Evolutionary conservation across 1,140 invertebrate genomes (phyloP), one percentile per base, ranked within the genome.

Genomic region (Ptiloglossa arizonensis): DNA sequence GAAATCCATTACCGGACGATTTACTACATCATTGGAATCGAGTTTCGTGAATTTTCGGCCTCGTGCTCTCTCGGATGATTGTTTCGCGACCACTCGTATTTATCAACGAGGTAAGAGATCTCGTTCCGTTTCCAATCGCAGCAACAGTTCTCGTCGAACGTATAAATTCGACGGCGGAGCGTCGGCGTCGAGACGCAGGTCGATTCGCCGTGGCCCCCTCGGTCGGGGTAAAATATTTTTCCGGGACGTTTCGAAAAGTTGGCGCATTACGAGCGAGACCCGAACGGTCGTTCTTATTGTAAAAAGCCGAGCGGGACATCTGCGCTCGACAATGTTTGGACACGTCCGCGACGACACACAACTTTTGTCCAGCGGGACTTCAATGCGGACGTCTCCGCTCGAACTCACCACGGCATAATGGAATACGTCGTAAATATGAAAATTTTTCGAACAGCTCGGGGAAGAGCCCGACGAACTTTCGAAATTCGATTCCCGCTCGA

Each of bases 251-350:
- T 75, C 29, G 44, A 71, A 83, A 87, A 87, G 79, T 87, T 87
- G 50, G 52, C 52, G 69, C 68, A 73, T 64, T 68, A 71, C 82
- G 62, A 11, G 2, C 46, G 66, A n/a, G n/a, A 15, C 67, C 50
- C 66, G 66, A 79, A 81, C 76, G 64, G 59, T 77, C 77, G 66
- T 60, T 63, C 70, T 76, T 73, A 48, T 81, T 59, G 82, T 85
- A 85, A 84, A 84, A 84, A 84, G 60, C 69, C 46, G 66, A 69
- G 60, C 57, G 74, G 76, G 85, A 90, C 91, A 91, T 92, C 91
- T 91, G 90, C 87, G 81, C 86, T 85, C 88, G 88, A 91, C 90
- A 92, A 90, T 92, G 86, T 92, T 92, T 91, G 88, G 88, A 92
- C 88, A 89, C 82, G 81, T 85, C 80, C 71, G 67, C 80, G 79